Evolutionary conservation across 2,113 vertebrate genomes (phyloP).

Genomic region (Ammodytes dubius): DNA sequence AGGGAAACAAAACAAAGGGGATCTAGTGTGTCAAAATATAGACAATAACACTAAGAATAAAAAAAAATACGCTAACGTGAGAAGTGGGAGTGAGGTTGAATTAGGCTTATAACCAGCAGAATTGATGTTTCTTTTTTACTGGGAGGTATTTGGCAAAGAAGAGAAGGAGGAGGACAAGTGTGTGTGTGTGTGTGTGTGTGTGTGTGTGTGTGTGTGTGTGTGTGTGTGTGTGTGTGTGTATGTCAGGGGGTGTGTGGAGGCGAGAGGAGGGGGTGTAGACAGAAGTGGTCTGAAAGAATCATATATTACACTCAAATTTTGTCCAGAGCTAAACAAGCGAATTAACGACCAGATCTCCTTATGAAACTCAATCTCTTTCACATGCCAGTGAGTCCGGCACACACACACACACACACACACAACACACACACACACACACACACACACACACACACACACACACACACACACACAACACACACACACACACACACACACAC

Average conservation of each 20-base stretch:
- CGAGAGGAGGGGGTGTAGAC: constrained; percentile 22
- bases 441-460: constrained; percentile 17
- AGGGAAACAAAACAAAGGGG: too few species aligned
- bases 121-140: constrained; percentile 38
- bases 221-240: not conserved
- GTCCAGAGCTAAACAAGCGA: constrained; percentile 69
- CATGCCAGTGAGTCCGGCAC: constrained; percentile 61
- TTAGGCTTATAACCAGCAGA: constrained; percentile 55
- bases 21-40: too few species aligned
- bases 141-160: constrained; percentile 58
- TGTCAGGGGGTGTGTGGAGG: not conserved
- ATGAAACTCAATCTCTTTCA: constrained; percentile 79
- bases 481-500: constrained; percentile 38
- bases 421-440: constrained; percentile 5
- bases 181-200: too few species aligned
- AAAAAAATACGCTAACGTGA: constrained; percentile 15
- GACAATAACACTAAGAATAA: too few species aligned
- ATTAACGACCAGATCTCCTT: constrained; percentile 75
- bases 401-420: constrained; percentile 35
- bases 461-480: constrained; percentile 47
- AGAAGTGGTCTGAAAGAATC: constrained; percentile 59
- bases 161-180: not conserved
- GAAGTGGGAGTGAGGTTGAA: constrained; percentile 54
- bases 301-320: constrained; percentile 54
- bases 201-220: not conserved